These are phyloP conservation scores for Pavo muticus DNA, from an alignment of 2,113 vertebrate species.

Conservation along the genomic window DNA sequence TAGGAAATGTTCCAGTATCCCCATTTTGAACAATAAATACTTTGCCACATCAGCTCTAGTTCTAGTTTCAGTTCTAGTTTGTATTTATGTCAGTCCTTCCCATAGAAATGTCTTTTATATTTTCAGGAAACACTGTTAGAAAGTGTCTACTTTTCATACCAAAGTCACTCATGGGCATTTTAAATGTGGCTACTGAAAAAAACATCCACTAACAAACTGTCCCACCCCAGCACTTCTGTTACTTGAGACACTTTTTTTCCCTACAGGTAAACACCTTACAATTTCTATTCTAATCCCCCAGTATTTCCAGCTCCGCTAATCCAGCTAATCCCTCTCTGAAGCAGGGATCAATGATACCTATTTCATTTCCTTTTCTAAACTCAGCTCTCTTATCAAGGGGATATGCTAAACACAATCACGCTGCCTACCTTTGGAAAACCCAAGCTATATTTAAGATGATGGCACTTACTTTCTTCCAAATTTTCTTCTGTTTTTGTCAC, in stretches of 20 bases:
- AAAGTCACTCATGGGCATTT: background rate
- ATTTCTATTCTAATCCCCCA: background rate
- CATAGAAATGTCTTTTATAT: rapidly evolving
- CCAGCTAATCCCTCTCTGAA: constrained; percentile 52
- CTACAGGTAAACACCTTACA: constrained; percentile 7
- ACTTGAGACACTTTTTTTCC: background rate
- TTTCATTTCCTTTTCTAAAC: constrained; percentile 16
- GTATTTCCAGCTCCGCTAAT: constrained; percentile 1
- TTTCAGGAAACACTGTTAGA: background rate
- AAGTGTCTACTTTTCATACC: background rate
- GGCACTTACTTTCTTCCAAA: background rate
- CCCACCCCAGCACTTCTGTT: background rate
- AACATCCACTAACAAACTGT: background rate
- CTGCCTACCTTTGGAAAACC: background rate
- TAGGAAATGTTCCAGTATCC: background rate
- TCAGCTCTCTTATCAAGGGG: constrained; percentile 13
- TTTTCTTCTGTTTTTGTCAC: background rate
- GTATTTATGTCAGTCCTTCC: rapidly evolving
- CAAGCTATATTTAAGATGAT: background rate
- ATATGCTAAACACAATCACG: constrained; percentile 30
- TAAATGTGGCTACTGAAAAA: background rate
- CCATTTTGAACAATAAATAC: background rate
- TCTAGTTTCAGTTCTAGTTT: background rate
- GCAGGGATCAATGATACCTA: constrained; percentile 9
- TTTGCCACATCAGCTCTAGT: background rate